Conservation (phyloP, 1,140 invertebrate genomes). For the Nebria ingens region DNA sequence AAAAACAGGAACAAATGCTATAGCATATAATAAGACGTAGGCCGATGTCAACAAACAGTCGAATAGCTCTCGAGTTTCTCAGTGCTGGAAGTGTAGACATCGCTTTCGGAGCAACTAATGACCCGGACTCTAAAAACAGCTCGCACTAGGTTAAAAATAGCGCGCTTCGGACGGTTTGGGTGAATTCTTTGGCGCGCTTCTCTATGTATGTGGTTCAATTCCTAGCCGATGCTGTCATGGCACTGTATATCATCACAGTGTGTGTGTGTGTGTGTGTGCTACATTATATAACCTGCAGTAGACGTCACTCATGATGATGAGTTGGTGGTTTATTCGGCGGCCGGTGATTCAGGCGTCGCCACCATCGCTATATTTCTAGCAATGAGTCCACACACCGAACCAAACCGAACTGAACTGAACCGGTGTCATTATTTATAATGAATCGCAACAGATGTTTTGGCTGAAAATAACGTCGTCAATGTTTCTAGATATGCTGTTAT, state of each 20-base stretch:
- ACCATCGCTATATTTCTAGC: conserved; percentile 21
- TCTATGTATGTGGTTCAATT: neutral
- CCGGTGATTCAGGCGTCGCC: no score
- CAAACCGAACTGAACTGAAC: no score
- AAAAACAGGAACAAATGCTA: no score
- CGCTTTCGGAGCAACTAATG: neutral
- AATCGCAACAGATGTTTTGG: conserved; percentile 25
- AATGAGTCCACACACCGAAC: conserved; percentile 20
- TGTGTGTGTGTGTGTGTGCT: no score
- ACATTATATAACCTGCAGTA: conserved; percentile 17
- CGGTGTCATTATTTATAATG: conserved; percentile 24
- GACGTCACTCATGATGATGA: conserved; percentile 16
- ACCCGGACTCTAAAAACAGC: neutral
- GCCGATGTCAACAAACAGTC: conserved; percentile 3
- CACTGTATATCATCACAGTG: neutral
- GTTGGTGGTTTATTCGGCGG: conserved; percentile 17
- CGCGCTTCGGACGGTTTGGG: neutral
- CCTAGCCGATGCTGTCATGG: conserved; percentile 14
- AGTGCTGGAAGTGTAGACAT: neutral
- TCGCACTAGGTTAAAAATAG: neutral
- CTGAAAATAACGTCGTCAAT: conserved; percentile 22
- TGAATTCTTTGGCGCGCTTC: neutral
- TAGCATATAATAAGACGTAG: conserved; percentile 1
- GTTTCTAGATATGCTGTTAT: no score
- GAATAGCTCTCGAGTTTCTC: neutral